Base-by-base conservation (phyloP, 2,888 invertebrate species). In the Dryocosmus kuriphilus region DNA sequence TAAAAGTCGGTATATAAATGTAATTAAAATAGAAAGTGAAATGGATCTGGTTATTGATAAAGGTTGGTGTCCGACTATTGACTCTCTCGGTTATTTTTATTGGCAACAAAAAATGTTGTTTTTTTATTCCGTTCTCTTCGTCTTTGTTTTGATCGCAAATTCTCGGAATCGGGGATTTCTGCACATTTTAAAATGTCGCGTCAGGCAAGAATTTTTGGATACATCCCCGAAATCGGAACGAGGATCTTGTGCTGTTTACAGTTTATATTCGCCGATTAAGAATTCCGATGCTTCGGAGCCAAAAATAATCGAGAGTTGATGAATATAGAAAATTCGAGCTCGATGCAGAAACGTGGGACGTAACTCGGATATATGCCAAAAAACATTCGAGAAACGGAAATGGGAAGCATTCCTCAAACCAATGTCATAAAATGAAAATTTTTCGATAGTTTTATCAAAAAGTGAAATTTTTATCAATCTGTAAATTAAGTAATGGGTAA, bases 331-430 rank as follows among this genome's bases (percentile, higher is more conserved):
- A 41, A 38, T 41, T 65, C 14, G 16, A 65, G 7, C 65, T 65
- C 24, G 38, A 65, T 65, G 24, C 38, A 65, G 41, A 65, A 65
- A 65, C 65, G 65, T 65, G 65, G 65, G 65, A 1, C 24, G 38
- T 24, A 8, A 24, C 16, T 65, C 24, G 65, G 35, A 38, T 24
- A 2, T 24, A 22, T 65, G 65, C 65, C 65, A 65, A 41, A 41
- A 41, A 65, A 65, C 60, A 16, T 14, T 65, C 24, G 14, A 38
- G 38, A 65, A 65, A 65, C 65, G 24, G 24, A 65, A 41, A 65
- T 41, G 41, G 22, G 24, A 0, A 14, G 16, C 27, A 60, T 60
- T 27, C 60, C 14, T 60, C 7, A 16, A 55, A 6, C 24, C 1
- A 16, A 1, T 24, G 7, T 46, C 19, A 22, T n/a, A 11, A 51